Conservation (phyloP, 37 sponge, comb jelly and placozoan species). For the Theonella swinhoei region DNA sequence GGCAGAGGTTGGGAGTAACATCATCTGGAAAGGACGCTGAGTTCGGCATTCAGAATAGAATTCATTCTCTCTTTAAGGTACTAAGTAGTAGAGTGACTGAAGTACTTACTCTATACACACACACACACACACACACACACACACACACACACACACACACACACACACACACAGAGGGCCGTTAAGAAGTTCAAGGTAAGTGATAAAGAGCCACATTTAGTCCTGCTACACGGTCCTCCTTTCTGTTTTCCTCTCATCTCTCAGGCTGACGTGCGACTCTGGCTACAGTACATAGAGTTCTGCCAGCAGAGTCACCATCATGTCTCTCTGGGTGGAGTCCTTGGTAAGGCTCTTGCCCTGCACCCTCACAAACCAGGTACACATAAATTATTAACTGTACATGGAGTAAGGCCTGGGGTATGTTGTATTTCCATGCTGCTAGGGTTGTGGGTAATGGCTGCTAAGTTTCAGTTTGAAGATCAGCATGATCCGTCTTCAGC, state of each 20-base stretch:
- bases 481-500: constrained; percentile 63
- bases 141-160: too few relatives aligned
- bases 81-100: too few relatives aligned
- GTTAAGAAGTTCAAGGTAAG: constrained; percentile 80
- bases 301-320: constrained; percentile 44
- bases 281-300: constrained; percentile 83
- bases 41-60: constrained; percentile 58
- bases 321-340: constrained; percentile 47
- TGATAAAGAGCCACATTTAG: neutral
- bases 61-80: constrained; percentile 69
- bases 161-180: constrained; percentile 61
- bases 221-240: neutral
- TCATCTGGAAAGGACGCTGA: constrained; percentile 50
- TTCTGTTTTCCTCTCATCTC: neutral
- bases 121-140: too few relatives aligned
- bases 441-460: constrained; percentile 90
- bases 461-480: constrained; percentile 81
- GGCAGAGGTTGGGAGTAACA: constrained; percentile 50
- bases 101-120: too few relatives aligned
- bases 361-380: constrained; percentile 69
- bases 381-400: neutral
- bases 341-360: constrained; percentile 63
- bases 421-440: neutral
- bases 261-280: constrained; percentile 74
- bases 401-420: neutral